phyloP scores from a whole-genome alignment of 2,797 vertebrate species.

The Sebastolobus alascanus region DNA sequence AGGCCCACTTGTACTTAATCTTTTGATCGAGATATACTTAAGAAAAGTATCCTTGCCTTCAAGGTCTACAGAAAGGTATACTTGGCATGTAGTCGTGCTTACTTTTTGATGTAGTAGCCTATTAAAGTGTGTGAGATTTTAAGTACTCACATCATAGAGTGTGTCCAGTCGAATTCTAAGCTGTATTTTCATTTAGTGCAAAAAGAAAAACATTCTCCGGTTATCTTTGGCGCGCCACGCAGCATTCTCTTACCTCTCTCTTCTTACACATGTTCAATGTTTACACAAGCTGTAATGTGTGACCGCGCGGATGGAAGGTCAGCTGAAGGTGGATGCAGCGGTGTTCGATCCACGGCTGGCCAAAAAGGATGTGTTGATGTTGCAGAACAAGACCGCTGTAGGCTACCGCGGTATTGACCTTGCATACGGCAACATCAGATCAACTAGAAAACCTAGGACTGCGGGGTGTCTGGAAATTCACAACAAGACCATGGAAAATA shows the following conservation, averaged over 20 bases:
- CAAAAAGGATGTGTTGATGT: conserved; percentile 73
- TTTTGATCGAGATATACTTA: too few relatives aligned
- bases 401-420: conserved; percentile 64
- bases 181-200: not conserved
- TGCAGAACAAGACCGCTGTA: conserved; percentile 67
- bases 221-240: not conserved
- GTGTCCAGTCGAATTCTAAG: not conserved
- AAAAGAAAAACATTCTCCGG: not conserved
- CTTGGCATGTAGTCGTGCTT: too few relatives aligned
- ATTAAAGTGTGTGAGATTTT: not conserved
- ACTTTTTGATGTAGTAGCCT: too few relatives aligned
- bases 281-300: conserved; percentile 63
- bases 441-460: conserved; percentile 37
- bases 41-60: too few relatives aligned
- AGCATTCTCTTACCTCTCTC: conserved; percentile 7
- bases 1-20: too few relatives aligned
- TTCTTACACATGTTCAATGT: conserved; percentile 39
- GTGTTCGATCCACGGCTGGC: conserved; percentile 67
- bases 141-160: not conserved
- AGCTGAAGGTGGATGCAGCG: conserved; percentile 65
- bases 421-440: conserved; percentile 53
- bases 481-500: conserved; percentile 50
- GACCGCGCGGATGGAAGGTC: conserved; percentile 66
- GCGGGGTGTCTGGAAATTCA: conserved; percentile 32
- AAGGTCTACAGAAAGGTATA: too few relatives aligned